These are phyloP conservation scores for Caenorhabditis tropicalis DNA, from an alignment of 1,140 invertebrate genomes.

Conservation along the genomic window DNA sequence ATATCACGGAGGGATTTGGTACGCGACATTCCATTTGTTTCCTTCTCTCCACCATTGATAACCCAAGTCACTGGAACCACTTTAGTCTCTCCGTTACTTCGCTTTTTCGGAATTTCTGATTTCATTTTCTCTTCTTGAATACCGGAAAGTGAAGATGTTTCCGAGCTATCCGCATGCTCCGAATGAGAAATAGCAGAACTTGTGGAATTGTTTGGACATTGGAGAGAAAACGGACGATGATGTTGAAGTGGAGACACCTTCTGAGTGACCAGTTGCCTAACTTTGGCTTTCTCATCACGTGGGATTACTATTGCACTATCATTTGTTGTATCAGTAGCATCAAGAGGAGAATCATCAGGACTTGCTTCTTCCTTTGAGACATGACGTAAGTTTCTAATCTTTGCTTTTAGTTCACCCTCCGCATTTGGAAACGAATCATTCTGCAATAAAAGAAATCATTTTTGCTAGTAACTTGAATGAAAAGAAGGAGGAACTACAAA, in stretches of 20 bases:
- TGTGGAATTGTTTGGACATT: slow-evolving; percentile 27
- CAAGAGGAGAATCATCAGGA: background rate
- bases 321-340: slow-evolving; percentile 42
- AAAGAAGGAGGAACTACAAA: background rate
- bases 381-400: slow-evolving; percentile 64
- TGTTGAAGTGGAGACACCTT: slow-evolving; percentile 66
- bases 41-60: slow-evolving; percentile 23
- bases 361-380: slow-evolving; percentile 58
- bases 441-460: background rate
- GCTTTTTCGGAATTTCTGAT: background rate
- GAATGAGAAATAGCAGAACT: slow-evolving; percentile 29
- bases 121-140: background rate
- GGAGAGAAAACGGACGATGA: slow-evolving; percentile 70
- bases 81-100: slow-evolving; percentile 15
- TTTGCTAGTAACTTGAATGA: too few relatives aligned
- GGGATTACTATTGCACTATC: slow-evolving; percentile 1
- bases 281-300: slow-evolving; percentile 59
- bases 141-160: background rate
- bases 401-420: slow-evolving; percentile 64
- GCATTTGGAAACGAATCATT: slow-evolving; percentile 13
- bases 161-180: slow-evolving; percentile 3
- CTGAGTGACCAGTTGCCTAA: slow-evolving; percentile 67
- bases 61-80: slow-evolving; percentile 6
- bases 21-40: slow-evolving; percentile 50
- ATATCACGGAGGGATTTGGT: slow-evolving; percentile 62